These are phyloP conservation scores for Drosophila meridionalis DNA, from an alignment of 2,888 invertebrate species.

Conservation along the genomic window DNA sequence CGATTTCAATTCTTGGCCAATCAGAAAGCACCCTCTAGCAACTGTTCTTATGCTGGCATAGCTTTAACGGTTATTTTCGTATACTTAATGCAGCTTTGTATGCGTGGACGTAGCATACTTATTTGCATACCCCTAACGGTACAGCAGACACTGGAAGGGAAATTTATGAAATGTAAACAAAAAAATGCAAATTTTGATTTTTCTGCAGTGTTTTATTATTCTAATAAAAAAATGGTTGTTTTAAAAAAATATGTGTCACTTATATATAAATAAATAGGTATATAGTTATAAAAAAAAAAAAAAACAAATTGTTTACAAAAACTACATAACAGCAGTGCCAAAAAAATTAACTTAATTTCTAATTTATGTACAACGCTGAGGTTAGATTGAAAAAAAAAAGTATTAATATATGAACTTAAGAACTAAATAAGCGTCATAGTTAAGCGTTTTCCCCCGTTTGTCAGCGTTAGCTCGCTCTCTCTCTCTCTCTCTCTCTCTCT, in stretches of 20 bases:
- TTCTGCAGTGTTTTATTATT: conserved; percentile 51
- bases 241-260: conserved; percentile 32
- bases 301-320: conserved; percentile 66
- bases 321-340: conserved; percentile 77
- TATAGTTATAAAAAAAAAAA: conserved; percentile 45
- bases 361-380: conserved; percentile 41
- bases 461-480: conserved; percentile 67
- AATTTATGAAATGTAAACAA: not conserved
- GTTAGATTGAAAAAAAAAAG: conserved; percentile 24
- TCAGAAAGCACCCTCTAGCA: not conserved
- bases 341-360: conserved; percentile 50
- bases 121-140: not conserved
- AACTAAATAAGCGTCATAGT: conserved; percentile 83
- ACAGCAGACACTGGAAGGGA: not conserved
- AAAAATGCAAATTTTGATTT: conserved; percentile 22
- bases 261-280: conserved; percentile 39
- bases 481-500: not conserved
- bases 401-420: conserved; percentile 54
- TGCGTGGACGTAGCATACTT: not conserved
- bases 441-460: conserved; percentile 83
- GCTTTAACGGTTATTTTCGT: not conserved
- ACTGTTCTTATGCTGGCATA: not conserved
- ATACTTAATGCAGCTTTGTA: conserved; percentile 1
- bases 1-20: not conserved
- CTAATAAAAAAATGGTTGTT: conserved; percentile 22